Evolutionary conservation across 2,888 invertebrate genomes (phyloP).

Genomic region (Thumatha senex): DNA sequence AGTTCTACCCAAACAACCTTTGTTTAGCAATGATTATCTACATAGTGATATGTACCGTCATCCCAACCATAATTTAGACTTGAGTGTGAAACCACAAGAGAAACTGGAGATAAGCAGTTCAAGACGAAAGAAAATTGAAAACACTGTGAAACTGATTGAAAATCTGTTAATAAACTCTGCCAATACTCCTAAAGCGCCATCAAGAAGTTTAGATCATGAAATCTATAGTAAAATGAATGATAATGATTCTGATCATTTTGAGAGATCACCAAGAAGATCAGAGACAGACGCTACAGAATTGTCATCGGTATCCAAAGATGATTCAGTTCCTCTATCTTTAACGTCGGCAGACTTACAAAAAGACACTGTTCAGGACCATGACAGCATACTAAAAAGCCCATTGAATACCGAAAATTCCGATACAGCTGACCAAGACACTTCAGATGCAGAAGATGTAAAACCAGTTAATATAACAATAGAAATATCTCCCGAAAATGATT

Average conservation of each 20-base stretch:
- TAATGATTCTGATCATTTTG: not conserved
- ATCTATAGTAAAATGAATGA: not conserved
- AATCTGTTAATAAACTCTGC: slow-evolving; percentile 57
- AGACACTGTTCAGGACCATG: not conserved
- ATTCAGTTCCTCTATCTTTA: slow-evolving; percentile 10
- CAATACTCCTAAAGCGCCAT: slow-evolving; percentile 27
- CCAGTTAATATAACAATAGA: slow-evolving; percentile 12
- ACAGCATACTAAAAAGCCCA: slow-evolving; percentile 7
- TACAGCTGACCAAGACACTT: slow-evolving; percentile 1
- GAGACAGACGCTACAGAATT: not conserved
- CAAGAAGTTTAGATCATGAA: not conserved
- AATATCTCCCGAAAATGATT: slow-evolving; percentile 4
- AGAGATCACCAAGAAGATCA: not conserved
- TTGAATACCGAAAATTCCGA: slow-evolving; percentile 5
- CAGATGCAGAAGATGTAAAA: slow-evolving; percentile 21
- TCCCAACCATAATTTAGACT: slow-evolving; percentile 38
- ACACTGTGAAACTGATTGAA: slow-evolving; percentile 67
- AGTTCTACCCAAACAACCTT: slow-evolving; percentile 43
- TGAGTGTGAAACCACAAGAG: slow-evolving; percentile 32
- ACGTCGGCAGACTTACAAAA: not conserved
- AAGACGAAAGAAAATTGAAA: slow-evolving; percentile 62
- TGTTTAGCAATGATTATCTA: slow-evolving; percentile 24
- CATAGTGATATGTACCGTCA: slow-evolving; percentile 33
- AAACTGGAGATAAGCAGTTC: slow-evolving; percentile 40
- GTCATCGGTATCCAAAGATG: not conserved